Evolutionary conservation across 2,113 vertebrate species (phyloP).

Genomic region (Lipotes vexillifer): DNA sequence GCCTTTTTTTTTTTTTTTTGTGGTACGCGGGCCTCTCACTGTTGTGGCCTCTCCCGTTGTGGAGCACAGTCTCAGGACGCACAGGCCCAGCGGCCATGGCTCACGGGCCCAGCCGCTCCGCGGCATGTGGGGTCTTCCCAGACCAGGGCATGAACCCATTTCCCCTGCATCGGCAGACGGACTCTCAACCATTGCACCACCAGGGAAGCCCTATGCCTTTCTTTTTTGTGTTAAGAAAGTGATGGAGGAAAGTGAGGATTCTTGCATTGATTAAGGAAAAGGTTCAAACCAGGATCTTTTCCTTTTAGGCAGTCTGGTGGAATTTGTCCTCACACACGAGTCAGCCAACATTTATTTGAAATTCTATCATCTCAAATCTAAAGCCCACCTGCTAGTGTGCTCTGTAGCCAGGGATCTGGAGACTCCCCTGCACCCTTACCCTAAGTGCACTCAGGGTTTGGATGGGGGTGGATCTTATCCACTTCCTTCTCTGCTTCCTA

Average conservation of each 20-base stretch:
- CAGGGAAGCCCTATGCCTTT: too few relatives aligned
- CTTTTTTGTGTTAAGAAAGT: background rate
- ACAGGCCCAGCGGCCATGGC: too few relatives aligned
- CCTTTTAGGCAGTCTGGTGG: background rate
- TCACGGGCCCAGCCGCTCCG: too few relatives aligned
- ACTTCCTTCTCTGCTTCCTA: background rate
- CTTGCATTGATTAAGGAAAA: background rate
- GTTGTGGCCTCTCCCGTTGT: too few relatives aligned
- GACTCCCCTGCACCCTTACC: rapidly evolving
- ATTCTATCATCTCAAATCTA: background rate
- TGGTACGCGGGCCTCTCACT: too few relatives aligned
- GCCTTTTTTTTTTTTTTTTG: background rate
- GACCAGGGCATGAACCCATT: too few relatives aligned
- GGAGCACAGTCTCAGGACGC: too few relatives aligned
- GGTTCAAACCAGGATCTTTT: background rate
- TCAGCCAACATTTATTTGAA: background rate
- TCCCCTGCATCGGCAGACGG: too few relatives aligned
- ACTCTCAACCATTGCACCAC: too few relatives aligned
- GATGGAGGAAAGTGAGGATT: background rate
- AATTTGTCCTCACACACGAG: background rate
- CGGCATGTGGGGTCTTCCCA: too few relatives aligned
- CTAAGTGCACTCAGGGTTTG: rapidly evolving
- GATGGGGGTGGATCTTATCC: rapidly evolving
- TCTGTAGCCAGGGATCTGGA: background rate
- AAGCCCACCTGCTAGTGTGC: background rate